Evolutionary conservation across 1,140 invertebrate genomes (phyloP).

Genomic region (Acarapis woodi): DNA sequence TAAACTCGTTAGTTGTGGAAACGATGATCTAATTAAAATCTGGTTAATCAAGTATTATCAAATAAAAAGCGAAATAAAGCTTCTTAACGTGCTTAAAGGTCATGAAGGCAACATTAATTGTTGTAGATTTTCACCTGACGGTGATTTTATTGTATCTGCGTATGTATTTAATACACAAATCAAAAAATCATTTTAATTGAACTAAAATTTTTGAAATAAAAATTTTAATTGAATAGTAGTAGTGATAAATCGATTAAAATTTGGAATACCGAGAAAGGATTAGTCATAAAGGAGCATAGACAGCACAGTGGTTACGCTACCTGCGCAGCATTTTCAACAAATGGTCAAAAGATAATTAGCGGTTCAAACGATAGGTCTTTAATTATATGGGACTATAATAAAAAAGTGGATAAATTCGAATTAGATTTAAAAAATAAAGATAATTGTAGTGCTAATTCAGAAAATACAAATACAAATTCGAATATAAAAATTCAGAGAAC

Average conservation of each 20-base stretch:
- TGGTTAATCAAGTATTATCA: conserved; percentile 28
- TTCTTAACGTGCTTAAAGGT: conserved; percentile 11
- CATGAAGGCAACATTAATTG: conserved; percentile 23
- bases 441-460: background rate
- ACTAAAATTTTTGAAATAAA: background rate
- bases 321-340: conserved; percentile 32
- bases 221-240: conserved; percentile 17
- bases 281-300: conserved; percentile 15
- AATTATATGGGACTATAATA: conserved; percentile 27
- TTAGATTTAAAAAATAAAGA: background rate
- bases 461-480: conserved; percentile 14
- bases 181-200: background rate
- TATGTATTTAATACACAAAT: conserved; percentile 11
- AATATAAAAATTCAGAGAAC: conserved; percentile 19
- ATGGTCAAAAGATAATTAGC: conserved; percentile 30
- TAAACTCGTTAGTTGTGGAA: conserved; percentile 32
- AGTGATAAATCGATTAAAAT: conserved; percentile 36
- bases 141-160: conserved; percentile 28
- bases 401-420: background rate
- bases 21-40: conserved; percentile 37
- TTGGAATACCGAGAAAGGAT: conserved; percentile 24
- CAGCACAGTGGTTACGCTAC: conserved; percentile 29
- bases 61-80: conserved; percentile 12
- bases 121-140: conserved; percentile 28
- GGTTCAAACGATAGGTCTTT: conserved; percentile 39